A percentile compares a stretch with the other conserved stretches of the same genome.
These are phyloP conservation scores for Bombyx mandarina DNA, from an alignment of 1,140 invertebrate genomes.

Conservation along the genomic window DNA sequence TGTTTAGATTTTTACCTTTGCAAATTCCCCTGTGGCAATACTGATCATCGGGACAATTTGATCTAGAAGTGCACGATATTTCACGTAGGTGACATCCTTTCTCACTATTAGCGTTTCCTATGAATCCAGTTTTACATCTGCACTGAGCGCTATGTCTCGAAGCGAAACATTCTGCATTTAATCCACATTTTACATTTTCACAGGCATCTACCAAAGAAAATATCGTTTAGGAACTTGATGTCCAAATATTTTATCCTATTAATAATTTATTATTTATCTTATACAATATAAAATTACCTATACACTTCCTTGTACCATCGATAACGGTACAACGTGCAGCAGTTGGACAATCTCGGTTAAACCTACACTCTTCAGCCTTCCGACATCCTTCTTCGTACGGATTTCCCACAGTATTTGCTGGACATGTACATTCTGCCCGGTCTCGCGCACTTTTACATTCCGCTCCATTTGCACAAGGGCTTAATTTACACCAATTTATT, in stretches of 20 bases:
- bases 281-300: conserved; percentile 54
- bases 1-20: conserved; percentile 76
- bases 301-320: conserved; percentile 81
- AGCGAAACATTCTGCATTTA: conserved; percentile 86
- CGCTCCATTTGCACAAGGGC: conserved; percentile 86
- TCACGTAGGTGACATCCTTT: conserved; percentile 85
- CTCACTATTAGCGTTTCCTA: conserved; percentile 79
- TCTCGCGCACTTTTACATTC: conserved; percentile 87
- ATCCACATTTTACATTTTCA: conserved; percentile 80
- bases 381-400: conserved; percentile 85
- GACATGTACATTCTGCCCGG: conserved; percentile 85
- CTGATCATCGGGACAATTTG: conserved; percentile 82
- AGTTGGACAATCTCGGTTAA: conserved; percentile 82
- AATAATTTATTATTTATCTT: background rate
- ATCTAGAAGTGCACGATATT: conserved; percentile 77
- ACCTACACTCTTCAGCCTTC: conserved; percentile 82
- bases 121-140: conserved; percentile 82
- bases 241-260: background rate
- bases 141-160: conserved; percentile 81
- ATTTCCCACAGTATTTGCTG: conserved; percentile 83
- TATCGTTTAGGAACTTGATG: background rate
- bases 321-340: conserved; percentile 80
- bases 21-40: conserved; percentile 88
- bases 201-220: conserved; percentile 76
- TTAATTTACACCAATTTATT: conserved; percentile 84